Evolutionary conservation across 2,797 vertebrate genomes (phyloP).

Genomic region (Avahi laniger): DNA sequence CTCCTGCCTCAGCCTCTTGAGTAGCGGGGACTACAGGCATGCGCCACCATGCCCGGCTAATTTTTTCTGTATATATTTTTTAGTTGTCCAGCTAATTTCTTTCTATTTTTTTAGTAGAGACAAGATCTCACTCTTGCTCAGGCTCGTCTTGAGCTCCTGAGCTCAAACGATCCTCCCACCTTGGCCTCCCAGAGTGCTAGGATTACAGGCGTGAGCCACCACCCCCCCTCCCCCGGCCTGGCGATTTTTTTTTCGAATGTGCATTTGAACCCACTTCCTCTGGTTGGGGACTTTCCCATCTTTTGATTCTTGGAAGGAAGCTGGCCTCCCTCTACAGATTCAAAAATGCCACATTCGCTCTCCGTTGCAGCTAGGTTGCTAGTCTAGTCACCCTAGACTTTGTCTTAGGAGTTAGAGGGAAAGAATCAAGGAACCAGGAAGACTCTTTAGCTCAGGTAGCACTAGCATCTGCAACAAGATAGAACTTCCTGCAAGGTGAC

Average conservation of each 20-base stretch:
- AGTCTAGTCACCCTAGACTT: not conserved
- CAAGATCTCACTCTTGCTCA: no score
- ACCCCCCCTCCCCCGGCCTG: not conserved
- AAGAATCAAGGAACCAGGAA: not conserved
- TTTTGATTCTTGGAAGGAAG: constrained; percentile 71
- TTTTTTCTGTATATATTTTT: no score
- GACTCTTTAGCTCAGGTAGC: not conserved
- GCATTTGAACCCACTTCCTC: constrained; percentile 72
- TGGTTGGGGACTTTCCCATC: constrained; percentile 68
- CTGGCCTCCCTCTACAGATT: not conserved
- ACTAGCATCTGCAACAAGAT: not conserved
- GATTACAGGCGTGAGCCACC: no score
- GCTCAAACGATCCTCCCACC: no score
- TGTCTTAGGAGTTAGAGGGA: constrained; percentile 18
- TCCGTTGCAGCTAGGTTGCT: not conserved
- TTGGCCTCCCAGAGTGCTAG: no score
- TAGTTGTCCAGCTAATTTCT: no score
- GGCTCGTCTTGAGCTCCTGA: no score
- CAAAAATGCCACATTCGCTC: constrained; percentile 14
- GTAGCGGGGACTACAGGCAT: no score
- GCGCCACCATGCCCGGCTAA: no score
- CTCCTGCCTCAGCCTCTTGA: no score
- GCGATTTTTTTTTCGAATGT: constrained; percentile 54
- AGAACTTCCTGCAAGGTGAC: not conserved
- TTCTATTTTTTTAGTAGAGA: no score